Evolutionary conservation across 2,888 invertebrate species (phyloP).

Genomic region (Nysson spinosus): DNA sequence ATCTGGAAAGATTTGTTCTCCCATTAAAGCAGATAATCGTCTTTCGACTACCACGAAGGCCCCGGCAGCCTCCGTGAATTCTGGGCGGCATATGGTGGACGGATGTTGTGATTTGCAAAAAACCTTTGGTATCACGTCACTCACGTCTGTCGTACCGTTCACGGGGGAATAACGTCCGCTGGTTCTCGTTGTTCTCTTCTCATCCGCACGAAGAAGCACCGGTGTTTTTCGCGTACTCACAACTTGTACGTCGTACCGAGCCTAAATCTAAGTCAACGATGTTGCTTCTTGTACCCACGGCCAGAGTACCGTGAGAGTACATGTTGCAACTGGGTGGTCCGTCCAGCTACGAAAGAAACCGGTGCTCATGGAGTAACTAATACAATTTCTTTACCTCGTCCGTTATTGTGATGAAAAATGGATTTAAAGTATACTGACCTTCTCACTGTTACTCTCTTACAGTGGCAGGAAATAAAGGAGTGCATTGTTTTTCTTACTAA

Average conservation of each 20-base stretch:
- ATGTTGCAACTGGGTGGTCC: conserved; percentile 38
- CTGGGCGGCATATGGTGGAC: conserved; percentile 55
- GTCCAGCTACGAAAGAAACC: conserved; percentile 10
- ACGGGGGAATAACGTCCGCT: conserved; percentile 35
- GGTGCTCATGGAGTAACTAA: background rate
- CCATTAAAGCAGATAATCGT: conserved; percentile 8
- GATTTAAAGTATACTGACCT: too few relatives aligned
- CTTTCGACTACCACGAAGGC: background rate
- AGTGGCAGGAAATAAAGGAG: too few relatives aligned
- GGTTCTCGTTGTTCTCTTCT: conserved; percentile 17
- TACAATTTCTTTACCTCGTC: conserved; percentile 4
- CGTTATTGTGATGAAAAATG: conserved; percentile 3
- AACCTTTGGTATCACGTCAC: conserved; percentile 40
- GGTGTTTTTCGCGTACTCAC: conserved; percentile 30
- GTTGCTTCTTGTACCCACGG: conserved; percentile 31
- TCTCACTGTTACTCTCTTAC: too few relatives aligned
- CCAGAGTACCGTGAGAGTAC: conserved; percentile 15
- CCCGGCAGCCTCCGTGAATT: conserved; percentile 1
- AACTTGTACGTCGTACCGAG: conserved; percentile 29
- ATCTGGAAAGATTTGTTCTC: conserved; percentile 13
- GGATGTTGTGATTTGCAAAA: conserved; percentile 53
- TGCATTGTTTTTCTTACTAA: too few relatives aligned
- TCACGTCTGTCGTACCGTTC: conserved; percentile 19
- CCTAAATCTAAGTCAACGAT: conserved; percentile 44
- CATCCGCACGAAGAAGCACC: conserved; percentile 12